Evolutionary conservation across 2,888 invertebrate genomes (phyloP).

Genomic region (Altica lythri): DNA sequence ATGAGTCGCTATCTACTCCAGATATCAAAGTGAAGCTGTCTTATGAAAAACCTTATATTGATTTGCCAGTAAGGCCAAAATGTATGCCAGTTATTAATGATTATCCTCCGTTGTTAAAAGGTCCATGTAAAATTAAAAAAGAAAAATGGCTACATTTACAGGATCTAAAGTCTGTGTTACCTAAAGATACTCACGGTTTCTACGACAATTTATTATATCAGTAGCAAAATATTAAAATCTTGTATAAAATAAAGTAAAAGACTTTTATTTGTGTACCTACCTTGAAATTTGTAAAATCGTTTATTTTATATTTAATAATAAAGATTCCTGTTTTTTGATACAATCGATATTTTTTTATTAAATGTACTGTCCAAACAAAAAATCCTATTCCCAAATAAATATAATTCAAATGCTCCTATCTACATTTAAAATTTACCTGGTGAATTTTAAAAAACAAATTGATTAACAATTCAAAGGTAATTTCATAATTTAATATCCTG

Average conservation of each 20-base stretch:
- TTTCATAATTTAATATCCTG: too few species aligned
- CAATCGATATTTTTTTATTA: background rate
- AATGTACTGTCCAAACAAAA: too few species aligned
- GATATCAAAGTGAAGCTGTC: conserved; percentile 1
- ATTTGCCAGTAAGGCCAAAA: conserved; percentile 23
- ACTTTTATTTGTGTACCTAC: too few species aligned
- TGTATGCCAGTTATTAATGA: conserved; percentile 17
- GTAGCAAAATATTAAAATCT: conserved; percentile 5
- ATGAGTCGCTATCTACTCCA: conserved; percentile 13
- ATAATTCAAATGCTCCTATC: background rate
- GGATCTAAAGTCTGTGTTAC: conserved; percentile 17
- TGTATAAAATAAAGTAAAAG: too few species aligned
- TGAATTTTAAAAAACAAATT: background rate
- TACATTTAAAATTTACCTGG: background rate
- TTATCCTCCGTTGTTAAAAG: conserved; percentile 21
- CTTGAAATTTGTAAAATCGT: too few species aligned
- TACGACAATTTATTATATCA: conserved; percentile 9
- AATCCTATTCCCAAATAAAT: too few species aligned
- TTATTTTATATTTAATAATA: background rate
- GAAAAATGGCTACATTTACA: conserved; percentile 22
- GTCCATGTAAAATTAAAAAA: conserved; percentile 23
- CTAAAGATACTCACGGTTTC: conserved; percentile 21
- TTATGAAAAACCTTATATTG: conserved; percentile 13
- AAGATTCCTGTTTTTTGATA: background rate
- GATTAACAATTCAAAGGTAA: conserved; percentile 6